Evolutionary conservation across 2,797 vertebrate species (phyloP).

Genomic region (Poeciliopsis turneri): DNA sequence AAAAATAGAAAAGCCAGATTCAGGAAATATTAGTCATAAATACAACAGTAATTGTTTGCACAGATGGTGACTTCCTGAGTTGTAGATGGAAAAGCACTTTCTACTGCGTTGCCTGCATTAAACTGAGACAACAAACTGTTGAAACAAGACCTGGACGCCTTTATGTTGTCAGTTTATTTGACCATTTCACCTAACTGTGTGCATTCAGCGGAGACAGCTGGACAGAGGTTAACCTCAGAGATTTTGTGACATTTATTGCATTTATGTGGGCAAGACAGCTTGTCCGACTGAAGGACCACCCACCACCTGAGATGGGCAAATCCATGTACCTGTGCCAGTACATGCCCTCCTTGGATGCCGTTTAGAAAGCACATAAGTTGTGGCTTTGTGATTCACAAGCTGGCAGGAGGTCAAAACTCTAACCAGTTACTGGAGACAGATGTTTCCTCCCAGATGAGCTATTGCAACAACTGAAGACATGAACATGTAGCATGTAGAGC

Average conservation of each 20-base stretch:
- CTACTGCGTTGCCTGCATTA: slow-evolving; percentile 47
- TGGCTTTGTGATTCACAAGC: slow-evolving; percentile 62
- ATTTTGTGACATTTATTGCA: slow-evolving; percentile 69
- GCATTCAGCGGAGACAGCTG: slow-evolving; percentile 50
- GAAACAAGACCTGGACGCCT: slow-evolving; percentile 40
- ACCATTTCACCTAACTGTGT: slow-evolving; percentile 52
- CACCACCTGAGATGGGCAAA: slow-evolving; percentile 61
- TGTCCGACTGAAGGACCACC: slow-evolving; percentile 70
- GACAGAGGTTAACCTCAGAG: slow-evolving; percentile 56
- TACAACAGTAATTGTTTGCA: slow-evolving; percentile 57
- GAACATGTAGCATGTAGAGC: slow-evolving; percentile 57
- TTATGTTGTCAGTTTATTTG: slow-evolving; percentile 65
- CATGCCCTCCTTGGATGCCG: slow-evolving; percentile 72
- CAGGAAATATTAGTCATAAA: slow-evolving; percentile 48
- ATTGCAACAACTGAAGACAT: slow-evolving; percentile 54
- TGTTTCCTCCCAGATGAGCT: slow-evolving; percentile 69
- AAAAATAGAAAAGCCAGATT: slow-evolving; percentile 40
- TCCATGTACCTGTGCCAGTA: slow-evolving; percentile 69
- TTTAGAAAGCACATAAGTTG: slow-evolving; percentile 66
- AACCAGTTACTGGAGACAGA: slow-evolving; percentile 72
- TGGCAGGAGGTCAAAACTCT: slow-evolving; percentile 61
- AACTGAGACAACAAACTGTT: slow-evolving; percentile 67
- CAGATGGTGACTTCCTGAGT: slow-evolving; percentile 61
- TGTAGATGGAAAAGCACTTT: slow-evolving; percentile 57
- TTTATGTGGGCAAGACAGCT: slow-evolving; percentile 47